These are phyloP conservation scores for Macroramphosus scolopax DNA, from an alignment of 2,797 vertebrate genomes.

Conservation along the genomic window DNA sequence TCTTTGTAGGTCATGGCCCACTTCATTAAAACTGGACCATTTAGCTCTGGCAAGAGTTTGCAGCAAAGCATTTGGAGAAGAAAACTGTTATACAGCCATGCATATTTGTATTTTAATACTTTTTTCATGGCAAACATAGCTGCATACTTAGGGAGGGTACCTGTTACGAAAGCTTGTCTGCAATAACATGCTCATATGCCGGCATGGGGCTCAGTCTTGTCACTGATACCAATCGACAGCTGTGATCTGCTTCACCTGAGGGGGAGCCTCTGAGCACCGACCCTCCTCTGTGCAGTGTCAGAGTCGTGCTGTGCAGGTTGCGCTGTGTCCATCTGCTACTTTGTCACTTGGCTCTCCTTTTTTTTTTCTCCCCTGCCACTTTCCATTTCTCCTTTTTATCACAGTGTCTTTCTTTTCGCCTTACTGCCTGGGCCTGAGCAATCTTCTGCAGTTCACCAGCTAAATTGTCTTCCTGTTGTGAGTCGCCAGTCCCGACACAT, in stretches of 20 bases:
- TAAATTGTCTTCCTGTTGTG: conserved; percentile 2
- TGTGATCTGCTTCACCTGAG: conserved; percentile 45
- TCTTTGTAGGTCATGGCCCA: conserved; percentile 8
- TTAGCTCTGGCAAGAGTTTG: no score
- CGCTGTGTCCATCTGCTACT: conserved; percentile 46
- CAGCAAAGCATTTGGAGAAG: not conserved
- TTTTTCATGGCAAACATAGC: no score
- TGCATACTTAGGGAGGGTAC: not conserved
- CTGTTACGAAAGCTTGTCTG: not conserved
- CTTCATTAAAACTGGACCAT: conserved; percentile 17
- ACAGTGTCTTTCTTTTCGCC: not conserved
- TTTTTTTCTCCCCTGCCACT: conserved; percentile 4
- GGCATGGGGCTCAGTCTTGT: conserved; percentile 10
- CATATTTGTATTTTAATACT: conserved; percentile 7
- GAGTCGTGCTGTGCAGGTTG: conserved; percentile 39
- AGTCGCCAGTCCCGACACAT: not conserved
- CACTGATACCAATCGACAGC: conserved; percentile 24
- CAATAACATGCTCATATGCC: not conserved
- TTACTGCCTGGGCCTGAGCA: conserved; percentile 6
- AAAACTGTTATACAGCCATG: not conserved
- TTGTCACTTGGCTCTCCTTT: conserved; percentile 22
- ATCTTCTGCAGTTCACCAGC: conserved; percentile 1
- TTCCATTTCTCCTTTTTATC: not conserved
- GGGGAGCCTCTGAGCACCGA: conserved; percentile 30
- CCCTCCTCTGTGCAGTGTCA: conserved; percentile 19